Conservation (phyloP, 2,888 invertebrate genomes). For the Xanthia icteritia region DNA sequence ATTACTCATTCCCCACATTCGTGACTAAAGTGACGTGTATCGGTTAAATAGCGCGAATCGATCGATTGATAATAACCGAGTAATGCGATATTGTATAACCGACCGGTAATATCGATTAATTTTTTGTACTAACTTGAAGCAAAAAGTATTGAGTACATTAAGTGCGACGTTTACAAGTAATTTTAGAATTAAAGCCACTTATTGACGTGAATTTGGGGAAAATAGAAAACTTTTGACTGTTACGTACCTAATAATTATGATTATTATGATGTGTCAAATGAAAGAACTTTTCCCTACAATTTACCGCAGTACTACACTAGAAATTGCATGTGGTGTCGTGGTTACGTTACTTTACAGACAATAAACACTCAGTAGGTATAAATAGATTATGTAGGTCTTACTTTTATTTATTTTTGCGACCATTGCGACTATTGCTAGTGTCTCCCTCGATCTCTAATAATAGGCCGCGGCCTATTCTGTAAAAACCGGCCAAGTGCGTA, state of each 20-base stretch:
- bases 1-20: constrained; percentile 35
- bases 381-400: too few relatives aligned
- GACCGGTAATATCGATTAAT: constrained; percentile 51
- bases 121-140: constrained; percentile 38
- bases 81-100: constrained; percentile 61
- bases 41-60: constrained; percentile 55
- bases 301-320: neutral
- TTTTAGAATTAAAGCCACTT: constrained; percentile 30
- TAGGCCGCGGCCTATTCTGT: neutral
- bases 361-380: neutral
- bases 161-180: constrained; percentile 1
- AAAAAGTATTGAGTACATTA: constrained; percentile 39
- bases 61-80: constrained; percentile 50
- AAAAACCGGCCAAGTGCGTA: too few relatives aligned
- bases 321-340: neutral
- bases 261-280: neutral
- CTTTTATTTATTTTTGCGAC: too few relatives aligned
- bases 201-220: neutral
- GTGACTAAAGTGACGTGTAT: constrained; percentile 56
- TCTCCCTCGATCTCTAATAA: neutral
- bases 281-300: neutral
- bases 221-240: neutral
- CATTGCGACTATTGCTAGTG: neutral
- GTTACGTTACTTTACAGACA: neutral
- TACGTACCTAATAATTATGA: neutral